Base-by-base conservation (phyloP, 2,797 vertebrate genomes). In the Leptoclinus maculatus region DNA sequence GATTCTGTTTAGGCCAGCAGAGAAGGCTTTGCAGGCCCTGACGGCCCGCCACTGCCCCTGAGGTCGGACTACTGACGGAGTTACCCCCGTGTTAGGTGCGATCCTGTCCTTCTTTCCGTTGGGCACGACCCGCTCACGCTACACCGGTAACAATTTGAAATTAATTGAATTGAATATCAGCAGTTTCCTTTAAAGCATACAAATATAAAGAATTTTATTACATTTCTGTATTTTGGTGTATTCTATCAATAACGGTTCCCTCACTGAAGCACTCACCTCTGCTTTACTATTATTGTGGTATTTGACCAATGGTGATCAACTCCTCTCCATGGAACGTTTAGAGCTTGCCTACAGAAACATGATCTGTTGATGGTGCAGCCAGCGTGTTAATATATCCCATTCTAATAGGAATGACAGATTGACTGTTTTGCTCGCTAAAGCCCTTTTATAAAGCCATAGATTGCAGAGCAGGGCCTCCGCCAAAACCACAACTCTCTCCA, bases 361-460 rank as follows among this genome's bases (percentile, higher is more conserved):
- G 86, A 88, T 80, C 47, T 80, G 79, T 83, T 71, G 83, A 78
- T 66, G 67, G 47, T 59, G 58, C 70, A 69, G 79, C 54, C 71
- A 47, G 23, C 39, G 75, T 64, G 66, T 65, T 84, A 76, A 89
- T 86, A 78, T 74, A 87, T 79, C n/a, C 70, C 47, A 11, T 43
- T 66, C 85, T 80, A 82, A 91, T 78, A 25, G 79, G 51, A 81
- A 73, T 84, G 90, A 90, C 89, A 91, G 88, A 92, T 90, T 88
- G 76, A 92, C 80, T 85, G 89, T 85, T 92, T 86, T 83, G 76
- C 87, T 86, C 68, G 64, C 89, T 85, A 82, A 91, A 91, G 78
- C 82, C 85, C 79, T 88, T 93, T 93, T 89, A 93, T 91, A 89
- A 93, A 91, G 79, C 83, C 74, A 88, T 90, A 91, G 85, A 91